Evolutionary conservation across 2,888 invertebrate genomes (phyloP).

Genomic region (Platycheirus albimanus): DNA sequence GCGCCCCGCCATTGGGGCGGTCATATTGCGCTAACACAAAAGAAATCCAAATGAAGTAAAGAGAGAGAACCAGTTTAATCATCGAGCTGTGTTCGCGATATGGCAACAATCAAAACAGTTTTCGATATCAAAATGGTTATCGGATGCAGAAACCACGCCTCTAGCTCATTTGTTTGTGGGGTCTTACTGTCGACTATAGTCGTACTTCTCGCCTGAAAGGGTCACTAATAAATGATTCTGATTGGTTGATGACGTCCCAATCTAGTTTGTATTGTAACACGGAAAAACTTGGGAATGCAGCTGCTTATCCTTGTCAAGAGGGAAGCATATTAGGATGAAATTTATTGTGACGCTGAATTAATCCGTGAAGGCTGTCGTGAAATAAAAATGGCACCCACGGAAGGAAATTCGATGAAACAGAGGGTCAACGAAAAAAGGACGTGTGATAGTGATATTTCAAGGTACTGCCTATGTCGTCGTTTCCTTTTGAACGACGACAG

Average conservation of each 20-base stretch:
- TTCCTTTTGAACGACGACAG: neutral
- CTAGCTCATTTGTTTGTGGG: conserved; percentile 40
- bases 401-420: conserved; percentile 52
- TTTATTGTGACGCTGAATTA: conserved; percentile 77
- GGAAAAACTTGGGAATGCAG: conserved; percentile 50
- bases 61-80: conserved; percentile 58
- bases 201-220: conserved; percentile 43
- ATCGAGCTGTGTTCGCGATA: conserved; percentile 36
- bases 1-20: conserved; percentile 54
- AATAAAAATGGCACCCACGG: conserved; percentile 74
- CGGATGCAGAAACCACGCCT: conserved; percentile 57
- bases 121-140: conserved; percentile 72
- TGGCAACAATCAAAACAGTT: conserved; percentile 71
- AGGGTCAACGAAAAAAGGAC: conserved; percentile 42
- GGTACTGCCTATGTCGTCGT: conserved; percentile 30
- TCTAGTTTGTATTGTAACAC: conserved; percentile 37
- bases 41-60: conserved; percentile 21
- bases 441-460: conserved; percentile 27
- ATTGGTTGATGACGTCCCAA: conserved; percentile 51
- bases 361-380: conserved; percentile 82
- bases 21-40: conserved; percentile 5
- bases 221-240: conserved; percentile 27
- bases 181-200: conserved; percentile 41
- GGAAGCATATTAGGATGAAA: conserved; percentile 48
- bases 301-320: conserved; percentile 53